phyloP scores from a whole-genome alignment of 2,888 invertebrate genomes.

The Salticus scenicus region DNA sequence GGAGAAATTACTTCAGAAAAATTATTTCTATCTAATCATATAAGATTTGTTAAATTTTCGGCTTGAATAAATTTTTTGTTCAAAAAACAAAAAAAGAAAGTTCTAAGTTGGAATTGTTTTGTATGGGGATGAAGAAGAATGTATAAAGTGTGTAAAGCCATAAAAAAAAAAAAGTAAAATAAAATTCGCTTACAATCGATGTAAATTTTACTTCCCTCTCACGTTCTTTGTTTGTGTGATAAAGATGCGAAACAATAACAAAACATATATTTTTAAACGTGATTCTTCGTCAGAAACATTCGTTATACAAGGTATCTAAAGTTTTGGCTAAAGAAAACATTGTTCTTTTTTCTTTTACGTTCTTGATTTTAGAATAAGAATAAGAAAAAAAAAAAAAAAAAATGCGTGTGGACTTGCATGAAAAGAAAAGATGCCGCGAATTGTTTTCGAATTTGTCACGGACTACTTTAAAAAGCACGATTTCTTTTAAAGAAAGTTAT shows the following conservation, averaged over 20 bases:
- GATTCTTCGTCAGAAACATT: neutral
- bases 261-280: slow-evolving; percentile 1
- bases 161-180: too few relatives aligned
- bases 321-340: neutral
- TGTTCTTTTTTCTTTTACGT: neutral
- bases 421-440: neutral
- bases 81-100: too few relatives aligned
- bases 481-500: too few relatives aligned
- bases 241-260: neutral
- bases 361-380: neutral
- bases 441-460: neutral
- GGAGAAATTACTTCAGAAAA: too few relatives aligned
- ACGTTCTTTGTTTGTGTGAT: neutral
- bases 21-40: too few relatives aligned
- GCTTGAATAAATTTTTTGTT: too few relatives aligned
- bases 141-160: too few relatives aligned
- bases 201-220: neutral
- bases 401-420: neutral
- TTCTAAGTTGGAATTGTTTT: too few relatives aligned
- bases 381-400: neutral
- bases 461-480: too few relatives aligned
- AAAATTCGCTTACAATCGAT: neutral
- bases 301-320: neutral
- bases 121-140: too few relatives aligned
- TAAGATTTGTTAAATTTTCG: too few relatives aligned